Evolutionary conservation across 1,140 invertebrate genomes (phyloP), one percentile per base, ranked within the genome.

Genomic region (Mycetomoellerius zeteki): DNA sequence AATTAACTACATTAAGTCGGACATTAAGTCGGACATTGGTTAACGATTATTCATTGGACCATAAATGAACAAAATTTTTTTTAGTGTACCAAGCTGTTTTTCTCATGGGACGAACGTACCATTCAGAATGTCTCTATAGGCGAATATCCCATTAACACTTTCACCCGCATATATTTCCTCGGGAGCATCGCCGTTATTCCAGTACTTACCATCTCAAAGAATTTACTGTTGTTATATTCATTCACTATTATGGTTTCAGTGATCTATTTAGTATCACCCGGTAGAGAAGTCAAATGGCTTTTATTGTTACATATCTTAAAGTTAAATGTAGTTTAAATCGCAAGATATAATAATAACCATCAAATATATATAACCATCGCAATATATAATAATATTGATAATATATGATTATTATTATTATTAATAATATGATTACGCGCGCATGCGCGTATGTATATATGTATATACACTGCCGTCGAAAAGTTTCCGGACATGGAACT

Each of bases 141-240:
- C 71, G 24, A 89, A 86, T 81, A 60, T 86, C 85, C 52, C 71
- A 88, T 85, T 73, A 90, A 86, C 91, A 94, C 93, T 94, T 94
- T 94, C 93, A 94, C 93, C 90, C 58, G 69, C 72, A 87, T 87
- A 82, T 86, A 93, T 92, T 93, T 93, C 93, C 91, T 91, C 85
- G 87, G 86, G 85, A 75, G 30, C 43, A 65, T 85, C 88, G 78
- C 84, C 84, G 88, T 92, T 93, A 87, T 87, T 86, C 33, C 80
- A 77, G 16, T 65, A 88, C 81, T 89, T 88, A 90, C 91, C 77
- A 60, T 73, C 84, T 62, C 65, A 21, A 67, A 85, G 71, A 88
- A 88, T 86, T 90, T 88, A 88, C 89, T 76, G 60, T 76, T 14
- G 12, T 30, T 50, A 64, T 37, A 85, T 90, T 85, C 86, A 86